Conservation (phyloP, 1,140 invertebrate species). For the Rhagoletis zephyria region DNA sequence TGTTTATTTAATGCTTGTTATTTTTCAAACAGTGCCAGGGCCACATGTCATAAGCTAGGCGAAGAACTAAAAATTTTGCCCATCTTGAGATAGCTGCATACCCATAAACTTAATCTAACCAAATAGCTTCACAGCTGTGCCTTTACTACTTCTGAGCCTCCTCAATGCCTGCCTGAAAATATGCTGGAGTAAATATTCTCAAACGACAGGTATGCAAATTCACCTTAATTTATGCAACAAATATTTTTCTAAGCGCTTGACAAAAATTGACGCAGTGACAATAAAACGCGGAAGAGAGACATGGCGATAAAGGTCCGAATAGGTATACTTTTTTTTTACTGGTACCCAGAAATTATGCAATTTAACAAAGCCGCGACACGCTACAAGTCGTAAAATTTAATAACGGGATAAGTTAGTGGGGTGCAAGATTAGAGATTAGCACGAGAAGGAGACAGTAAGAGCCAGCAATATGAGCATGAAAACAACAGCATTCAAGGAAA, state of each 20-base stretch:
- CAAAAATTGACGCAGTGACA: background rate
- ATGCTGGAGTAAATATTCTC: background rate
- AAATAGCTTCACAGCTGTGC: too few species aligned
- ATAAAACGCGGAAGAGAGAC: background rate
- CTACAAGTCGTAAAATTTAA: background rate
- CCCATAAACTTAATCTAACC: too few species aligned
- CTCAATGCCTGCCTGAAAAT: background rate
- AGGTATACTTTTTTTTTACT: background rate
- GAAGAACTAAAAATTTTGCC: too few species aligned
- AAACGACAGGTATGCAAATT: conserved; percentile 7
- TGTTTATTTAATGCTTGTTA: too few species aligned
- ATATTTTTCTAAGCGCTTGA: background rate
- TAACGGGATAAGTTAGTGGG: background rate
- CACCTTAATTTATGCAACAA: background rate
- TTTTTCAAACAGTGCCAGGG: too few species aligned
- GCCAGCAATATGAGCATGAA: background rate
- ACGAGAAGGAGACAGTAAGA: background rate
- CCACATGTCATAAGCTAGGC: too few species aligned
- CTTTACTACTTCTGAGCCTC: too few species aligned
- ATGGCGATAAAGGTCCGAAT: background rate
- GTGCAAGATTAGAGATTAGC: background rate
- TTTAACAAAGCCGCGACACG: background rate
- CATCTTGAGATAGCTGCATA: too few species aligned
- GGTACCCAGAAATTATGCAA: conserved; percentile 5
- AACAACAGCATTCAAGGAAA: background rate